Percentiles rank a stretch among this genome's conserved stretches.
Evolutionary conservation across 2,888 invertebrate genomes (phyloP).

Genomic region (Tipula confusa): DNA sequence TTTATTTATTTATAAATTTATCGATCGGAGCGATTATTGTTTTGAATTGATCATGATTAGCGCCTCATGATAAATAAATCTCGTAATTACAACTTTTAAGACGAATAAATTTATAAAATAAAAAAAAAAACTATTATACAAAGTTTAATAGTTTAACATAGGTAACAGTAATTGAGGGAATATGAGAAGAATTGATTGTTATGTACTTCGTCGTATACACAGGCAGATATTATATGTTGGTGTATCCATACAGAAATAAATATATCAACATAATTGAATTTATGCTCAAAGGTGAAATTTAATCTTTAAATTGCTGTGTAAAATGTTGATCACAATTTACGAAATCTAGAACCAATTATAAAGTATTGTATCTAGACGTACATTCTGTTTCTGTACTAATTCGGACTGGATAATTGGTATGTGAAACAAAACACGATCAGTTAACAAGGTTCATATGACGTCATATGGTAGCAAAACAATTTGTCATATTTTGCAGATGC

Average conservation of each 20-base stretch:
- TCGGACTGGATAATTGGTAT: too few species aligned
- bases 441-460: too few species aligned
- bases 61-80: slow-evolving; percentile 6
- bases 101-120: neutral
- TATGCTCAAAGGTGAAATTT: slow-evolving; percentile 3
- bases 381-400: too few species aligned
- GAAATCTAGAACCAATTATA: too few species aligned
- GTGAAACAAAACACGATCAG: too few species aligned
- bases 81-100: neutral
- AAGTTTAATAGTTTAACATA: neutral
- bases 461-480: too few species aligned
- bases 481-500: too few species aligned
- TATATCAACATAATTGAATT: slow-evolving; percentile 4
- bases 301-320: neutral
- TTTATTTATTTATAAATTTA: neutral
- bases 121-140: neutral
- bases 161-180: neutral
- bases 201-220: too few species aligned
- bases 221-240: too few species aligned
- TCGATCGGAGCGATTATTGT: slow-evolving; percentile 8
- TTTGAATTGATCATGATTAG: slow-evolving; percentile 12
- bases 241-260: too few species aligned
- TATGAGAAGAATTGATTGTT: too few species aligned
- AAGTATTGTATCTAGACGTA: too few species aligned
- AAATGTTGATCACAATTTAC: neutral